Evolutionary conservation across 92 coral and sea anemone species (phyloP).

Genomic region (Zoanthus solanderi): DNA sequence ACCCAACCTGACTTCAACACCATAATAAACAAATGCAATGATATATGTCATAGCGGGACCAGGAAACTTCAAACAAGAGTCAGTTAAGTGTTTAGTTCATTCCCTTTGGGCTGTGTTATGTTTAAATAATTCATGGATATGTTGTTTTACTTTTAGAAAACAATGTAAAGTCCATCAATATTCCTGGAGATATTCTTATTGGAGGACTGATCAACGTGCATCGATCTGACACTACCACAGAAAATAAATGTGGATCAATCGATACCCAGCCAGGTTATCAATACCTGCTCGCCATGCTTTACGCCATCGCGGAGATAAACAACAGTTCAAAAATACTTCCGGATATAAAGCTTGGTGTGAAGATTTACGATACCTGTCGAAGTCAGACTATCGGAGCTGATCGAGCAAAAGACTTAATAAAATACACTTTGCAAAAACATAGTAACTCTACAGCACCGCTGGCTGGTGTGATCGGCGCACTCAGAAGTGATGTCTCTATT

Average conservation of each 20-base stretch:
- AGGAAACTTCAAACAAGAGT: too few relatives aligned
- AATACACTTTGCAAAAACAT: conserved; percentile 42
- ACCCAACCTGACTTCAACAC: too few relatives aligned
- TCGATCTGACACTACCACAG: conserved; percentile 44
- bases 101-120: background rate
- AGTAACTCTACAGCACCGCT: conserved; percentile 48
- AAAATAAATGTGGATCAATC: conserved; percentile 62
- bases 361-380: conserved; percentile 60
- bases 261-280: conserved; percentile 71
- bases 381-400: conserved; percentile 69
- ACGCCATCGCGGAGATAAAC: conserved; percentile 53
- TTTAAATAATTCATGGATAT: background rate
- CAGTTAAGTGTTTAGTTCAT: background rate
- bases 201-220: conserved; percentile 63
- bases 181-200: conserved; percentile 53
- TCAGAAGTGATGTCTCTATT: conserved; percentile 57
- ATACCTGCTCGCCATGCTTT: conserved; percentile 59
- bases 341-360: conserved; percentile 52
- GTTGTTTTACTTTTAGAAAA: background rate
- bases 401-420: conserved; percentile 56
- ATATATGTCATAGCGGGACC: too few relatives aligned
- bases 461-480: conserved; percentile 64
- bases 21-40: too few relatives aligned
- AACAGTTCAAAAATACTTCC: conserved; percentile 59
- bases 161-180: conserved; percentile 39